These are phyloP conservation scores for Machimus rusticus DNA, from an alignment of 2,888 invertebrate species.

Conservation along the genomic window DNA sequence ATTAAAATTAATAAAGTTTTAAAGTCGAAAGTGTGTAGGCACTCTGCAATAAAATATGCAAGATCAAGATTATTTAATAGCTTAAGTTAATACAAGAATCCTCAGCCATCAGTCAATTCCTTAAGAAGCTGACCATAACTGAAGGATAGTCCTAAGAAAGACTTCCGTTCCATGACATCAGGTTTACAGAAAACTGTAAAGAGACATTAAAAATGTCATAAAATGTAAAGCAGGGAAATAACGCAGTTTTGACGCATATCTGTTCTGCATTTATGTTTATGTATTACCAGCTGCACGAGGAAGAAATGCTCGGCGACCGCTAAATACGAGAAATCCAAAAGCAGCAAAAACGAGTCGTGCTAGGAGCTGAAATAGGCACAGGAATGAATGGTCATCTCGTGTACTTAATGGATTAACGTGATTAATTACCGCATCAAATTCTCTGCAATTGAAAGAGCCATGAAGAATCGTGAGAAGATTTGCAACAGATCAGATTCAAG, in stretches of 20 bases:
- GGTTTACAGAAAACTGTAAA: not conserved
- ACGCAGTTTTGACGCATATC: not conserved
- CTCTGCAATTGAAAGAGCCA: not conserved
- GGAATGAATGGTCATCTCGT: conserved; percentile 1
- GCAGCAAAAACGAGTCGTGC: not conserved
- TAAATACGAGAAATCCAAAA: not conserved
- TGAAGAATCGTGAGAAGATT: conserved; percentile 27
- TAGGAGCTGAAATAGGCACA: not conserved
- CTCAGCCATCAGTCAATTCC: not conserved
- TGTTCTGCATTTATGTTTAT: not conserved
- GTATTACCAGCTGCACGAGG: not conserved
- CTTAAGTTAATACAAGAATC: not conserved
- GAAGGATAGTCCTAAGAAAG: not conserved
- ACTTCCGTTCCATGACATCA: not conserved
- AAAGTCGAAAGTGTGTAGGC: too few relatives aligned
- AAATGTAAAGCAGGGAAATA: not conserved
- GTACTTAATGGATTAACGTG: conserved; percentile 23
- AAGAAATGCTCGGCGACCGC: not conserved
- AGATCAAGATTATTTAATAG: not conserved
- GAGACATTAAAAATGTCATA: not conserved
- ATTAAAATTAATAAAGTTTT: too few relatives aligned
- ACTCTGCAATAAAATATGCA: not conserved
- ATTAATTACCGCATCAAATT: conserved; percentile 15
- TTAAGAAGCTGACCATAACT: not conserved
- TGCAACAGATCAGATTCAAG: not conserved